phyloP scores from a whole-genome alignment of 2,888 invertebrate genomes.

The Ormia ochracea region DNA sequence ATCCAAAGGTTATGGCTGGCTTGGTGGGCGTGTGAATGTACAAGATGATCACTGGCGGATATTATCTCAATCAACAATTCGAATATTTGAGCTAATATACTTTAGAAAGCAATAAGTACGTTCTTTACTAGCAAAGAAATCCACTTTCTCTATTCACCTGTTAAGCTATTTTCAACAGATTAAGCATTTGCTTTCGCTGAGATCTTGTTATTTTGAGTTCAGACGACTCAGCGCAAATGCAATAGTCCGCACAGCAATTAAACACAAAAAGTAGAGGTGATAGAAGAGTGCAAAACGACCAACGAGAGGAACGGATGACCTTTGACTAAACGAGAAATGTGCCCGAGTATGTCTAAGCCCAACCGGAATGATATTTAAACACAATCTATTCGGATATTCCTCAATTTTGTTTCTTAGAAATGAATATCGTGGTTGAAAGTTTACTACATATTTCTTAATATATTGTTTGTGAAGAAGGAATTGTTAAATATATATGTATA shows the following conservation, averaged over 20 bases:
- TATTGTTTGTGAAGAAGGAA: no score
- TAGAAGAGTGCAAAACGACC: neutral
- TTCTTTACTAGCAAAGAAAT: constrained; percentile 1
- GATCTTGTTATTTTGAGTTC: constrained; percentile 21
- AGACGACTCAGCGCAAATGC: constrained; percentile 43
- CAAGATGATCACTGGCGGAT: constrained; percentile 45
- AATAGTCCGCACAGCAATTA: neutral
- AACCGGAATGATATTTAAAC: neutral
- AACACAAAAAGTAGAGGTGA: neutral
- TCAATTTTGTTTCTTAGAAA: no score
- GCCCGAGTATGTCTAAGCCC: neutral
- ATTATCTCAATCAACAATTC: constrained; percentile 44
- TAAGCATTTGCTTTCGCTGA: constrained; percentile 43
- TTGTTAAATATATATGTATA: no score
- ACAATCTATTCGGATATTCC: neutral
- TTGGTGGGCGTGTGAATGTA: constrained; percentile 13
- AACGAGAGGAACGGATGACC: constrained; percentile 16
- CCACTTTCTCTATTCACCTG: constrained; percentile 19
- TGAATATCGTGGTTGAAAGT: no score
- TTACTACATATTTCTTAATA: no score
- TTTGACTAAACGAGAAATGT: constrained; percentile 1
- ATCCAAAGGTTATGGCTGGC: neutral
- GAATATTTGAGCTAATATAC: constrained; percentile 41
- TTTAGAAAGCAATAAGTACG: constrained; percentile 10
- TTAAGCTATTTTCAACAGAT: constrained; percentile 34